These are phyloP conservation scores for Coluber constrictor DNA, from an alignment of 2,797 vertebrate genomes.

Conservation along the genomic window DNA sequence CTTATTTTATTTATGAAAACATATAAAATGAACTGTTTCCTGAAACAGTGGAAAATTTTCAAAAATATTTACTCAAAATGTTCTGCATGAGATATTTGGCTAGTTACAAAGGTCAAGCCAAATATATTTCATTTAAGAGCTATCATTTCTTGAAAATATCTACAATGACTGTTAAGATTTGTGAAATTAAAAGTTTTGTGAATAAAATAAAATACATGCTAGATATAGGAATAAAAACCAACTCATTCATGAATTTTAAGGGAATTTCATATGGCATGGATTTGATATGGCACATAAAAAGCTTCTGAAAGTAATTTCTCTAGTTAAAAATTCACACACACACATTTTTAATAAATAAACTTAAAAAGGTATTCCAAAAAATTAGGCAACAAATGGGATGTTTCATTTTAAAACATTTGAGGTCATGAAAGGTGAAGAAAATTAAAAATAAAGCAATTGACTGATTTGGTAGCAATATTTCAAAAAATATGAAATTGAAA, in stretches of 20 bases:
- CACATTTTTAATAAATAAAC: background rate
- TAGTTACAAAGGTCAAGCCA: constrained; percentile 53
- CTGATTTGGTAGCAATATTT: background rate
- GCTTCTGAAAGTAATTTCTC: background rate
- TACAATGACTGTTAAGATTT: constrained; percentile 23
- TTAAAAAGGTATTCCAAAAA: background rate
- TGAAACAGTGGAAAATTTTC: constrained; percentile 55
- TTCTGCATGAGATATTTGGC: constrained; percentile 51
- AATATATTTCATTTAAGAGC: constrained; percentile 49
- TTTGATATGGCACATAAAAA: background rate
- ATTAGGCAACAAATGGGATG: background rate
- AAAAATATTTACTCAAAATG: constrained; percentile 55
- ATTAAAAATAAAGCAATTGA: background rate
- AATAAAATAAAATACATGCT: background rate
- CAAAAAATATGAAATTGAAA: background rate
- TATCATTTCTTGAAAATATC: constrained; percentile 46
- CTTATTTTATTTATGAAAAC: constrained; percentile 56
- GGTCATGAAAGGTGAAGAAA: background rate
- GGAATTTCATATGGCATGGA: background rate
- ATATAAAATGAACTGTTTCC: constrained; percentile 61
- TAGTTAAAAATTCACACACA: background rate
- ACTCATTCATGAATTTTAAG: background rate
- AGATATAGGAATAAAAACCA: background rate
- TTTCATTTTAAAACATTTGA: background rate
- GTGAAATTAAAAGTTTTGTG: background rate